Evolutionary conservation across 2,888 invertebrate species (phyloP).

Genomic region (Zygaena filipendulae): DNA sequence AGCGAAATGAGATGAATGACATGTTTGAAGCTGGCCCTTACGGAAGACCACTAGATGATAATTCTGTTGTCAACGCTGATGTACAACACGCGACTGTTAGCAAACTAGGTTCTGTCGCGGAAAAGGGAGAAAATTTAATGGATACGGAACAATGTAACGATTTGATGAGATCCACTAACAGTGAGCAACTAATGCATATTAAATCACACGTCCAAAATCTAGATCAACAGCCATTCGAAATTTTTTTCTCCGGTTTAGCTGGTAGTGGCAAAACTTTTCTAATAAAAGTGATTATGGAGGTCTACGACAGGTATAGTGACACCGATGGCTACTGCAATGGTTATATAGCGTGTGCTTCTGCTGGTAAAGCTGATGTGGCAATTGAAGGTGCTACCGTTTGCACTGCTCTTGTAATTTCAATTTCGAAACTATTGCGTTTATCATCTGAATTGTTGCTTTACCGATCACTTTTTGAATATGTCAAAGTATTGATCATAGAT

Average conservation of each 20-base stretch:
- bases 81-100: not conserved
- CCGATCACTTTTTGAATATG: conserved; percentile 20
- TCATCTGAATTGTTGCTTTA: conserved; percentile 6
- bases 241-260: not conserved
- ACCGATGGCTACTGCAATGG: not conserved
- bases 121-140: not conserved
- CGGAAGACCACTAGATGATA: not conserved
- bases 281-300: not conserved
- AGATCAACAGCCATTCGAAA: too few species aligned
- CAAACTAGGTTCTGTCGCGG: not conserved
- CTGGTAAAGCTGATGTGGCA: not conserved
- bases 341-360: not conserved
- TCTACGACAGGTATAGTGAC: not conserved
- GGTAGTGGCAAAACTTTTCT: not conserved
- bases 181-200: not conserved
- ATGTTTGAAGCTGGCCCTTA: not conserved
- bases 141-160: not conserved
- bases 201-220: too few species aligned
- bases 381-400: not conserved
- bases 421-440: not conserved
- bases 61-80: not conserved
- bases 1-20: conserved; percentile 6
- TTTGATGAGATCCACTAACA: not conserved
- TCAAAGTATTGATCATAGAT: conserved; percentile 28
- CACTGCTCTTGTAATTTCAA: not conserved